Conservation (phyloP, 1,140 invertebrate species). For the Onthophagus taurus region DNA sequence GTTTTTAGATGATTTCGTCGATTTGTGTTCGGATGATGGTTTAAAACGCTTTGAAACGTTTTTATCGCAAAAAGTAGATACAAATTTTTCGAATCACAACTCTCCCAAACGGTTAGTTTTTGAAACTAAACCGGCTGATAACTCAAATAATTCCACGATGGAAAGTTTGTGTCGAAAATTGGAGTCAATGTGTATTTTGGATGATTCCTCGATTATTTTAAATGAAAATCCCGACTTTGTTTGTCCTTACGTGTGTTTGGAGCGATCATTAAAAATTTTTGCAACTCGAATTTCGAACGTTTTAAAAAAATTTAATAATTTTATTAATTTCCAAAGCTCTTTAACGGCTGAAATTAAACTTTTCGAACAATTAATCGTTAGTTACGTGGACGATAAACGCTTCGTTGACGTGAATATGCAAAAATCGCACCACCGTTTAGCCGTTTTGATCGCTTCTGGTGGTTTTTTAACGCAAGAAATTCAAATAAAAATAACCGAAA, state of each 20-base stretch:
- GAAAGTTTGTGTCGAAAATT: constrained; percentile 46
- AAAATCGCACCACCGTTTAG: constrained; percentile 51
- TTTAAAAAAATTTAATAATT: constrained; percentile 27
- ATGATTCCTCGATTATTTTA: constrained; percentile 21
- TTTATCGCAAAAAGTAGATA: constrained; percentile 36
- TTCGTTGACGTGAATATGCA: constrained; percentile 50
- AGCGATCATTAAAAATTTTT: constrained; percentile 56
- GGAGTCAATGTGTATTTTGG: constrained; percentile 42
- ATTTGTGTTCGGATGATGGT: constrained; percentile 62
- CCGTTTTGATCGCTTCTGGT: constrained; percentile 48
- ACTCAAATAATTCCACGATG: too few species aligned
- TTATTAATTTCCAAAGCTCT: constrained; percentile 35
- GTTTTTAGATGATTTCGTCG: constrained; percentile 70
- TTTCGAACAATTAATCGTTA: constrained; percentile 52
- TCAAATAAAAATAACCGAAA: constrained; percentile 35
- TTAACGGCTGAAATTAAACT: constrained; percentile 54
- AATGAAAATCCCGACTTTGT: neutral
- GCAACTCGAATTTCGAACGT: constrained; percentile 49
- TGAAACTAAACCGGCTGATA: neutral
- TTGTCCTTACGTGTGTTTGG: constrained; percentile 49
- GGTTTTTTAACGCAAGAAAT: too few species aligned
- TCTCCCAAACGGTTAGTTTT: neutral
- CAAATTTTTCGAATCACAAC: constrained; percentile 2
- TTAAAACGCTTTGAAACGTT: constrained; percentile 64
- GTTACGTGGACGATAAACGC: constrained; percentile 53